These are phyloP conservation scores for Cyrtodaria siliqua DNA, from an alignment of 2,888 invertebrate species.

Conservation along the genomic window DNA sequence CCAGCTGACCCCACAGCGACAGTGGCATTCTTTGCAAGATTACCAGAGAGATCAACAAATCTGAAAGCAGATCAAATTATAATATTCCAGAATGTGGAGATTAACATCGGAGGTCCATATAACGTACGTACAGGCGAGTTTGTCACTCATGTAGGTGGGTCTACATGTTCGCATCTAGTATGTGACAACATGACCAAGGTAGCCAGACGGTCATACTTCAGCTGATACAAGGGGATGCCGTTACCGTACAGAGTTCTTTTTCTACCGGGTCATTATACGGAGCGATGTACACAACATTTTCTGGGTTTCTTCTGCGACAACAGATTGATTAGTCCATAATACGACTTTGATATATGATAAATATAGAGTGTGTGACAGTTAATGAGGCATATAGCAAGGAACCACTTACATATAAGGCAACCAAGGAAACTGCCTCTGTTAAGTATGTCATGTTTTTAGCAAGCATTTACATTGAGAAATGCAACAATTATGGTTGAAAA, in stretches of 20 bases:
- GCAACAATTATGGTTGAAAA: too few species aligned
- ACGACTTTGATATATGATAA: too few species aligned
- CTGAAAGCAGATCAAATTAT: constrained; percentile 11
- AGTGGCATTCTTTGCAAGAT: constrained; percentile 19
- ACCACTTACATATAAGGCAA: too few species aligned
- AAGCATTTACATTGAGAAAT: too few species aligned
- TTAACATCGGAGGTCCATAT: constrained; percentile 6
- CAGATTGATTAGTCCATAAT: too few species aligned
- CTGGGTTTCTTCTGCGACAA: constrained; percentile 34
- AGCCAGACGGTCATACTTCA: constrained; percentile 18
- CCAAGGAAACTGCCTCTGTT: too few species aligned
- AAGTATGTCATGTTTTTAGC: too few species aligned
- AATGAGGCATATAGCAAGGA: too few species aligned
- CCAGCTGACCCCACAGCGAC: too few species aligned
- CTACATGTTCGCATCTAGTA: constrained; percentile 2
- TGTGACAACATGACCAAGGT: constrained; percentile 29
- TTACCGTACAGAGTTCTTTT: constrained; percentile 10
- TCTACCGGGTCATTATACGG: constrained; percentile 13
- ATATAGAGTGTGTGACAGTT: too few species aligned
- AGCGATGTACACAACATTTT: constrained; percentile 16
- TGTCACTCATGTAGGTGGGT: constrained; percentile 7
- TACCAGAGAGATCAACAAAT: background rate
- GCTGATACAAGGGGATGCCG: constrained; percentile 23
- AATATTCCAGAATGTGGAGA: constrained; percentile 10
- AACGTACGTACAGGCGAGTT: background rate